Percentiles rank a stretch among this genome's conserved stretches.
Evolutionary conservation across 2,113 vertebrate species (phyloP).

Genomic region (Dromaius novaehollandiae): DNA sequence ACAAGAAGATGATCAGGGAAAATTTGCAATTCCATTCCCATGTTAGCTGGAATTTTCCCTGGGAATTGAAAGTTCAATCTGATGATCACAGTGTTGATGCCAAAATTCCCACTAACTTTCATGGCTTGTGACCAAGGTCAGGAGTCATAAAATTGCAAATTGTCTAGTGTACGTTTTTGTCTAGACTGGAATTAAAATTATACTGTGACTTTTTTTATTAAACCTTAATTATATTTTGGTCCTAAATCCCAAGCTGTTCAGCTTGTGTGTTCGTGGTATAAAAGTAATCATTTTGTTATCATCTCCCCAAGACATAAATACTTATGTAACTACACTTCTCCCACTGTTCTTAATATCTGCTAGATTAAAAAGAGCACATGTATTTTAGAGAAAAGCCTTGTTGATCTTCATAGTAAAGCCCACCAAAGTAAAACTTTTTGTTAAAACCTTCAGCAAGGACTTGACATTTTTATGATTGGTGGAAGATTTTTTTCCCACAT

Average conservation of each 20-base stretch:
- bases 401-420: background rate
- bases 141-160: background rate
- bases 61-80: background rate
- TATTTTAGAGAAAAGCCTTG: background rate
- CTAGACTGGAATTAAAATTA: background rate
- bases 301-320: background rate
- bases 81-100: fast-evolving
- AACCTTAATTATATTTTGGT: background rate
- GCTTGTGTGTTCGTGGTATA: background rate
- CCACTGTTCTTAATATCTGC: background rate
- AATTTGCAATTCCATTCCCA: background rate
- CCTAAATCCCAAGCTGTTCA: background rate
- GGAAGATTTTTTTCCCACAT: background rate
- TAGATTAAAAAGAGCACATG: background rate
- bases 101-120: background rate
- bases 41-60: background rate
- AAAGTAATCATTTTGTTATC: background rate
- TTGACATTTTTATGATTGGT: background rate
- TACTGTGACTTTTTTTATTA: background rate
- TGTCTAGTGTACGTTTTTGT: fast-evolving
- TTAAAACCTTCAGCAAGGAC: background rate
- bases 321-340: background rate
- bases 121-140: fast-evolving
- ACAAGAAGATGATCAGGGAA: background rate
- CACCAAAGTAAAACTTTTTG: background rate